These are phyloP conservation scores for Oceanites oceanicus DNA, from an alignment of 2,113 vertebrate species.

Conservation along the genomic window DNA sequence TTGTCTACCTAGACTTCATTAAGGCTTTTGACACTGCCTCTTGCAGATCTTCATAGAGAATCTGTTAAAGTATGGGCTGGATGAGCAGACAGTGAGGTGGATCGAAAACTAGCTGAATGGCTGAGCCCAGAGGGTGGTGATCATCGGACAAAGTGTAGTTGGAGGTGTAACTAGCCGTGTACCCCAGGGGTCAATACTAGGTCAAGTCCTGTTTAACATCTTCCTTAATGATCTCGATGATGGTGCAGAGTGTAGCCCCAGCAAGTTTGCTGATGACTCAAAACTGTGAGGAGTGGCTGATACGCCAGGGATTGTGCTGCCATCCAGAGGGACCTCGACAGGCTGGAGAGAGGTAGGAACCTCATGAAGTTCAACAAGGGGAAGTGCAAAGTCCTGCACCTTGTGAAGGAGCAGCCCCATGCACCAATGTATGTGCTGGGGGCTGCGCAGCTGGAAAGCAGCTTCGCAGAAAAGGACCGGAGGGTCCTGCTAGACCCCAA, in stretches of 20 bases:
- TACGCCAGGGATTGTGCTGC: neutral
- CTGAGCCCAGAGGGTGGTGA: neutral
- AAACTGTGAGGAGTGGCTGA: neutral
- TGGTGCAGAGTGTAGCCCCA: neutral
- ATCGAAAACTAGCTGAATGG: neutral
- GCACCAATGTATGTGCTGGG: neutral
- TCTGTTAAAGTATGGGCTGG: neutral
- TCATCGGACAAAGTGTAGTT: neutral
- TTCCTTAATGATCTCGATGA: neutral
- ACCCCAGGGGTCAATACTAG: neutral
- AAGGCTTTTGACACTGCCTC: neutral
- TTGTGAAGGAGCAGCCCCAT: neutral
- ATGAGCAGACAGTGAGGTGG: neutral
- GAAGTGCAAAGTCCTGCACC: neutral
- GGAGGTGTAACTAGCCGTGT: neutral
- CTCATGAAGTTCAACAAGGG: neutral
- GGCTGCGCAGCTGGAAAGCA: neutral
- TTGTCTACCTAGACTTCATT: neutral
- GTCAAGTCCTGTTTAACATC: neutral
- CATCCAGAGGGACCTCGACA: neutral
- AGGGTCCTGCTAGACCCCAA: neutral
- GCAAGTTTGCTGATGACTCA: neutral
- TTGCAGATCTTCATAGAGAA: neutral
- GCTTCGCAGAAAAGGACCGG: neutral
- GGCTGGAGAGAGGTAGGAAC: neutral